Evolutionary conservation across 2,113 vertebrate genomes (phyloP).

Genomic region (Micromys minutus): DNA sequence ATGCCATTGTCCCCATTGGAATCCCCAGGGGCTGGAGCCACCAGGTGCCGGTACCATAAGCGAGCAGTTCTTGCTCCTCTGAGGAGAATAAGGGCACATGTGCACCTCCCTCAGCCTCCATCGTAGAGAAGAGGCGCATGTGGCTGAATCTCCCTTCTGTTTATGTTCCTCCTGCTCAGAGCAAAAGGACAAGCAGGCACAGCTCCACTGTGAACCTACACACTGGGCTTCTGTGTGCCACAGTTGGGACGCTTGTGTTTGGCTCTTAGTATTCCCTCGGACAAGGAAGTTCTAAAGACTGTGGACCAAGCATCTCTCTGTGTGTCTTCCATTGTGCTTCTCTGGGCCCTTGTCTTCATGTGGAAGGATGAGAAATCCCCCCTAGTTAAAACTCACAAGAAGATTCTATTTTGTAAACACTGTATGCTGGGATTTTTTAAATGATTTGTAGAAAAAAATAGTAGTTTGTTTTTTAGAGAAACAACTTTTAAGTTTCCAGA

Average conservation of each 20-base stretch:
- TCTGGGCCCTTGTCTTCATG: neutral
- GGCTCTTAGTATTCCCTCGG: neutral
- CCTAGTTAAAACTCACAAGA: neutral
- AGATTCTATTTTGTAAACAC: neutral
- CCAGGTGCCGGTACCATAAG: neutral
- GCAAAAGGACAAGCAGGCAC: neutral
- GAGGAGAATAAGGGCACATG: neutral
- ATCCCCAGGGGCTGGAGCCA: rapidly evolving
- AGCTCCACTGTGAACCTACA: neutral
- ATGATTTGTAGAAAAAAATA: neutral
- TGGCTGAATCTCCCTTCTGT: neutral
- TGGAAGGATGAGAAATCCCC: neutral
- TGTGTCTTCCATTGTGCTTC: neutral
- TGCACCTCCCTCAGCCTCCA: neutral
- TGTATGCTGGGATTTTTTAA: neutral
- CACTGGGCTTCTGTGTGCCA: neutral
- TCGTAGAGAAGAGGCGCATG: neutral
- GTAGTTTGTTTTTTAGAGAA: neutral
- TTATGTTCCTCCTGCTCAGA: neutral
- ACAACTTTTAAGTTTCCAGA: neutral
- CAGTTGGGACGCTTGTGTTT: neutral
- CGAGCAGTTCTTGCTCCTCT: neutral
- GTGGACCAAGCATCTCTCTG: neutral
- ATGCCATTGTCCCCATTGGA: rapidly evolving
- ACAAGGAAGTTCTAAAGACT: neutral